Evolutionary conservation across 2,797 vertebrate species (phyloP), one percentile per base, ranked within the genome.

Genomic region (Diceros bicornis): DNA sequence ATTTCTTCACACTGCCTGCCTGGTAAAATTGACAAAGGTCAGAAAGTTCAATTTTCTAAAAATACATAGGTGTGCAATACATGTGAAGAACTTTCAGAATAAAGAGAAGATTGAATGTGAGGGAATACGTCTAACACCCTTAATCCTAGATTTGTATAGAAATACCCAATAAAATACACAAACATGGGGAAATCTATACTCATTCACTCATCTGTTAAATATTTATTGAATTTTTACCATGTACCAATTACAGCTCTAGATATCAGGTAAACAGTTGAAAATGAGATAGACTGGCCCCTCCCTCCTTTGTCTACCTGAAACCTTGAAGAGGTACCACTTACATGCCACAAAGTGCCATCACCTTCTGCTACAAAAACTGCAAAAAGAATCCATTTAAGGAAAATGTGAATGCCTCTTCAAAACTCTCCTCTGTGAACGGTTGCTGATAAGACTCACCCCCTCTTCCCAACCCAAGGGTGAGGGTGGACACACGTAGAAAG

Each of bases 11-110:
- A 23, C 13, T 88, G 18, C 4, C 61, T 96, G 68, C n/a, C 69
- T 72, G 84, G 21, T 9, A 32, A 55, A 97, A 2, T 21, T 93
- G 77, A 89, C 89, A 86, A 57, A 17, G 18, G 4, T 18, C 72
- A 78, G 27, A 89, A 96, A 97, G 91, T 94, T 77, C 96, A 93
- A 95, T 77, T 74, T 96, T 93, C 68, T 83, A 27, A 29, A 95
- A 75, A 25, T 29, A 64, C 34, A 23, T 18, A 94, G 92, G 2
- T 69, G 17, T 50, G 74, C 21, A 81, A 66, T 68, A 89, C 23
- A 90, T 57, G 8, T 23, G 62, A 82, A 82, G 29, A 13, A 95
- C 50, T 89, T 95, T 94, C 41, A 95, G 37, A 92, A 47, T 64
- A 97, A 94, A 92, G 68, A 77, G 23, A 92, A 64, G 6, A 71